Evolutionary conservation across 2,797 vertebrate species (phyloP).

Genomic region (Morelia viridis): DNA sequence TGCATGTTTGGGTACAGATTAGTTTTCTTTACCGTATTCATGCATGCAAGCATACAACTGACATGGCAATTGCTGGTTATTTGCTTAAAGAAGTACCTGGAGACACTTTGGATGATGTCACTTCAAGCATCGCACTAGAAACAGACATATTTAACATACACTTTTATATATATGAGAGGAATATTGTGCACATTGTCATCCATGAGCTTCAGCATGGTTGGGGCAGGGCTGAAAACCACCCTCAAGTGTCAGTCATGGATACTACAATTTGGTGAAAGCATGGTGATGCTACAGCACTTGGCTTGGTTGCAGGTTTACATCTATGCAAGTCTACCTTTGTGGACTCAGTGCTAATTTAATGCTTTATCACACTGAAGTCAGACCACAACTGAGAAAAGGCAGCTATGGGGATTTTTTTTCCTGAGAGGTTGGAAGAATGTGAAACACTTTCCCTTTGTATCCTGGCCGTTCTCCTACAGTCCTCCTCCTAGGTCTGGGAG

Average conservation of each 20-base stretch:
- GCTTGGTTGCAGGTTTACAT: not conserved
- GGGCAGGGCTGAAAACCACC: not conserved
- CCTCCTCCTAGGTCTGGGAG: not conserved
- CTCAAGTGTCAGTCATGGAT: not conserved
- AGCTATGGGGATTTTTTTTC: not conserved
- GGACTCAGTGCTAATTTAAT: not conserved
- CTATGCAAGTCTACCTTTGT: not conserved
- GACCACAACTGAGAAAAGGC: not conserved
- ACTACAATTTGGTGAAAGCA: not conserved
- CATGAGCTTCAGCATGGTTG: not conserved
- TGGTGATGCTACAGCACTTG: not conserved
- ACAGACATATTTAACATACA: not conserved
- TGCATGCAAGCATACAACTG: not conserved
- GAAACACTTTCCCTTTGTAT: not conserved
- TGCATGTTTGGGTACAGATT: not conserved
- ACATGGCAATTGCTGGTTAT: not conserved
- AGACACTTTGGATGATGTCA: not conserved
- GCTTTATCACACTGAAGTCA: conserved; percentile 1
- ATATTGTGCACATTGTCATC: not conserved
- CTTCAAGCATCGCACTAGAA: not conserved
- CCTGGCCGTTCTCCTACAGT: not conserved
- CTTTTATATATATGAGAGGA: not conserved
- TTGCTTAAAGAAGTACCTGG: not conserved
- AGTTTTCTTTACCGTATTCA: not conserved
- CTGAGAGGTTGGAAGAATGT: too few species aligned